phyloP scores from a whole-genome alignment of 1,140 invertebrate species.

The Conopomorpha cramerella region DNA sequence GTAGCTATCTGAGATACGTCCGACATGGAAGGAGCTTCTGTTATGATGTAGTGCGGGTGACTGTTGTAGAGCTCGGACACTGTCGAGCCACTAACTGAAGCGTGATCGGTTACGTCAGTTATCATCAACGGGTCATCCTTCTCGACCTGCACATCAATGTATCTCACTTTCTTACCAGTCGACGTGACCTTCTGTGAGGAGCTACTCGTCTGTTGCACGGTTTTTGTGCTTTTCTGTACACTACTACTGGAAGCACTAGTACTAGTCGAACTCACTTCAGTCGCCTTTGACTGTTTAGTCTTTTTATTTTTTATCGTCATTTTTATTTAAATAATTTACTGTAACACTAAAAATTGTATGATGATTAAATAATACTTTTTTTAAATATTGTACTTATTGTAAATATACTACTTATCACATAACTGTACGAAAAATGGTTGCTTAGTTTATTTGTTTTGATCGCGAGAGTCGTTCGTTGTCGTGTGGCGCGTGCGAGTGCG shows the following conservation, averaged over 20 bases:
- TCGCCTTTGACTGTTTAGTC: slow-evolving; percentile 51
- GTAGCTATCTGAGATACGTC: slow-evolving; percentile 41
- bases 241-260: slow-evolving; percentile 13
- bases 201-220: slow-evolving; percentile 38
- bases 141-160: slow-evolving; percentile 58
- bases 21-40: slow-evolving; percentile 52
- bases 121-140: slow-evolving; percentile 59
- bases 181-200: slow-evolving; percentile 51
- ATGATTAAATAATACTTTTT: slow-evolving; percentile 34
- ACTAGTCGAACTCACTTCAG: slow-evolving; percentile 39
- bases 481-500: slow-evolving; percentile 35
- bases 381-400: slow-evolving; percentile 38
- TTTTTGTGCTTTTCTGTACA: slow-evolving; percentile 10
- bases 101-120: slow-evolving; percentile 52
- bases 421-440: slow-evolving; percentile 6
- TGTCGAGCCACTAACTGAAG: slow-evolving; percentile 49
- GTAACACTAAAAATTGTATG: slow-evolving; percentile 19
- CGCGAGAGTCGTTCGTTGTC: slow-evolving; percentile 56
- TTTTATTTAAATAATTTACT: slow-evolving; percentile 22
- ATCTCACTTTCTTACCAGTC: slow-evolving; percentile 54
- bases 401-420: slow-evolving; percentile 48
- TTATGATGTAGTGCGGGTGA: slow-evolving; percentile 57
- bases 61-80: slow-evolving; percentile 55
- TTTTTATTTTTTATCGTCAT: slow-evolving; percentile 61
- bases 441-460: too few species aligned